These are phyloP conservation scores for Ooceraea biroi DNA, from an alignment of 1,140 invertebrate species.

Conservation along the genomic window DNA sequence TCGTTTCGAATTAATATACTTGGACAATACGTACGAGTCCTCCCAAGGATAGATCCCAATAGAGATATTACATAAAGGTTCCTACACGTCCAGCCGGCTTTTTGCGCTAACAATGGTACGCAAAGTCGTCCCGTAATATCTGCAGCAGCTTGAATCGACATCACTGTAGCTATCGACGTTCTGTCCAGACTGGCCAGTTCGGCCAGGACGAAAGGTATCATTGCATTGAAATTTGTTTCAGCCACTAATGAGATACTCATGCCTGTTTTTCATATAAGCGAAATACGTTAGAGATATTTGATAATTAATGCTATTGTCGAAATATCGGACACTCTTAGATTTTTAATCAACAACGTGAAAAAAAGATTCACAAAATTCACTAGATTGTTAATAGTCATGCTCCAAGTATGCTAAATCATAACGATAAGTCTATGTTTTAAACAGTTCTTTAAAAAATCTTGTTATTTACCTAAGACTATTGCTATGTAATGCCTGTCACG, in stretches of 20 bases:
- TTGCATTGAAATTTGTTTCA: conserved; percentile 80
- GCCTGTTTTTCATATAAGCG: conserved; percentile 36
- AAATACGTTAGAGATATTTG: neutral
- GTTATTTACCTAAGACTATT: conserved; percentile 66
- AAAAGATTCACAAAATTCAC: no score
- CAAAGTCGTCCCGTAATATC: conserved; percentile 82
- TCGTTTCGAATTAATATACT: no score
- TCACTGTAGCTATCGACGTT: conserved; percentile 77
- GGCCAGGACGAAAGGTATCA: conserved; percentile 81
- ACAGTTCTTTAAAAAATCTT: no score
- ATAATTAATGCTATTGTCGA: neutral
- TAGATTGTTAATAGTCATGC: no score
- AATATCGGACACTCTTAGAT: no score
- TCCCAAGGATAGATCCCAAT: conserved; percentile 78
- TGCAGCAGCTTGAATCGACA: conserved; percentile 79
- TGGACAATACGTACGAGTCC: conserved; percentile 78
- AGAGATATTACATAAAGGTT: conserved; percentile 81
- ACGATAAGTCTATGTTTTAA: no score
- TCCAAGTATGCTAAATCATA: no score
- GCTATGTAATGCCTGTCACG: conserved; percentile 66
- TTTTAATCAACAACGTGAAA: no score
- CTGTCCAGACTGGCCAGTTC: conserved; percentile 78
- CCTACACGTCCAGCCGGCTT: conserved; percentile 73
- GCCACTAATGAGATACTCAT: conserved; percentile 68
- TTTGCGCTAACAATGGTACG: conserved; percentile 79